These are phyloP conservation scores for Cyphomyrus plagiostoma DNA, from an alignment of 2,113 vertebrate species.

Conservation along the genomic window DNA sequence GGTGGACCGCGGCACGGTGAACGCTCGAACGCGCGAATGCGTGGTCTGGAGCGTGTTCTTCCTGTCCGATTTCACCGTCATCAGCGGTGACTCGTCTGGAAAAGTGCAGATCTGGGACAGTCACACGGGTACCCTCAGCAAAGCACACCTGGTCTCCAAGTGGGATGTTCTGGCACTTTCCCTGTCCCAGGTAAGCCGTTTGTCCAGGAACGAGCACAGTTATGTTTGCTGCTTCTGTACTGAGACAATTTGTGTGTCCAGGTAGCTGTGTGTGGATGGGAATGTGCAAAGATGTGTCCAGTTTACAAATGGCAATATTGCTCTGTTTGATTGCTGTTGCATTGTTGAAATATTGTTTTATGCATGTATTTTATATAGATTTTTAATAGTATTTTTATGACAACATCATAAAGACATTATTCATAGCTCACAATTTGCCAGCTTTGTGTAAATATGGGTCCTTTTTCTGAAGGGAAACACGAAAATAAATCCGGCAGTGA, in stretches of 20 bases:
- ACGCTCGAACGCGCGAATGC: constrained; percentile 56
- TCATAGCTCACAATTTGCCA: neutral
- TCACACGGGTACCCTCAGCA: constrained; percentile 67
- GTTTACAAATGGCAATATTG: neutral
- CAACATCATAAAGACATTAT: neutral
- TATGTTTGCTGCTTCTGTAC: neutral
- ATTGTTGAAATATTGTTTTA: neutral
- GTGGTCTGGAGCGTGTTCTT: constrained; percentile 81
- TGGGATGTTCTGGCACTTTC: constrained; percentile 73
- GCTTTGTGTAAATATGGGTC: neutral
- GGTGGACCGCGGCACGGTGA: constrained; percentile 63
- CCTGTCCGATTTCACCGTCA: constrained; percentile 68
- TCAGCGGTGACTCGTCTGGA: constrained; percentile 81
- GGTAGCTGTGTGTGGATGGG: neutral
- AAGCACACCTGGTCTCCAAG: constrained; percentile 68
- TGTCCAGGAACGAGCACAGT: neutral
- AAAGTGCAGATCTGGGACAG: constrained; percentile 91
- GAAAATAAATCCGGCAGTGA: neutral
- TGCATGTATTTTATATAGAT: neutral
- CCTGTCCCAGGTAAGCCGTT: constrained; percentile 62
- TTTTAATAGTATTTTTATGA: neutral
- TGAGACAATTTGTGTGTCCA: neutral
- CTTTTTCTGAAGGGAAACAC: neutral
- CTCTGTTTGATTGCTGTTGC: too few species aligned
- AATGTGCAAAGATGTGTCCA: neutral